Evolutionary conservation across 2,113 vertebrate genomes (phyloP).

Genomic region (Centropus unirufus): DNA sequence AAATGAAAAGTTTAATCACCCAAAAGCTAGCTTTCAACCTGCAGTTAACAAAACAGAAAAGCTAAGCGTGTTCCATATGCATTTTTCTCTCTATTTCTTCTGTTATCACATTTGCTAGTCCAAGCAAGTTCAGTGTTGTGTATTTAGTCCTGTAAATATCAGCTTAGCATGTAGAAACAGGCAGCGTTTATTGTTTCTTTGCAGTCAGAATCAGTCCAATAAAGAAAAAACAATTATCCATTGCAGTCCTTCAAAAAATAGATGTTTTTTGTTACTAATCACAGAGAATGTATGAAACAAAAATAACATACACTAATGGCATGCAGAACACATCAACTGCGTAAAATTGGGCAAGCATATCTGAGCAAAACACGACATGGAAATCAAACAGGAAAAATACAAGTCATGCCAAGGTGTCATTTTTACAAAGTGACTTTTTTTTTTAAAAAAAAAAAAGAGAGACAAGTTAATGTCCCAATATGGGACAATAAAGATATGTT

Average conservation of each 20-base stretch:
- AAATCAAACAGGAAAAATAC: constrained; percentile 17
- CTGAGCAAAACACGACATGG: not conserved
- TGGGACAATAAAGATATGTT: constrained; percentile 70
- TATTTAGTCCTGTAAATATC: constrained; percentile 41
- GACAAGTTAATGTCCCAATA: constrained; percentile 65
- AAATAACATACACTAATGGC: constrained; percentile 24
- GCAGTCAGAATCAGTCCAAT: constrained; percentile 8
- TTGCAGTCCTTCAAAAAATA: not conserved
- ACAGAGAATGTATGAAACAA: not conserved
- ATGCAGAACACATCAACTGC: not conserved
- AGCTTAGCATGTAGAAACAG: constrained; percentile 30
- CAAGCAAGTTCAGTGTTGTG: constrained; percentile 41
- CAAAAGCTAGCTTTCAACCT: constrained; percentile 72
- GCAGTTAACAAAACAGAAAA: constrained; percentile 61
- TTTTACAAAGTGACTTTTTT: constrained; percentile 75
- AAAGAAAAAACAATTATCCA: not conserved
- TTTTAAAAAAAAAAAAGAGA: constrained; percentile 46
- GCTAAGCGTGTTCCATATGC: constrained; percentile 42
- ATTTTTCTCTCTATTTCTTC: constrained; percentile 48
- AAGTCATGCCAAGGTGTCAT: constrained; percentile 56
- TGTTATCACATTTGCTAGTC: constrained; percentile 50
- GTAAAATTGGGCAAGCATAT: not conserved
- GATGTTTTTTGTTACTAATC: not conserved
- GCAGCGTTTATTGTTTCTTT: constrained; percentile 29
- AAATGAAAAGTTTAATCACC: constrained; percentile 75